phyloP scores from a whole-genome alignment of 2,113 vertebrate genomes.

The Atractosteus spatula region DNA sequence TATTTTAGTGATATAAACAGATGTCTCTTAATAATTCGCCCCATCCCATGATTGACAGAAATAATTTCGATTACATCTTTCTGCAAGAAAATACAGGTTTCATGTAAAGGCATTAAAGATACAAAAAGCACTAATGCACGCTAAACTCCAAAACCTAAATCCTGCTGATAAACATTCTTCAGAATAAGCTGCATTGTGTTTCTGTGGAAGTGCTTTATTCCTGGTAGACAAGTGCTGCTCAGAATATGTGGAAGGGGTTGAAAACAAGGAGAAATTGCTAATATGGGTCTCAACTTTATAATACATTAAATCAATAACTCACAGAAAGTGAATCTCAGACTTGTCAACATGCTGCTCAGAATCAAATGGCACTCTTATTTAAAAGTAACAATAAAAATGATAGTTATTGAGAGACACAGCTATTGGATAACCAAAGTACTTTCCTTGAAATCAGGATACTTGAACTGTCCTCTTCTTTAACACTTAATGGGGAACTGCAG shows the following conservation, averaged over 20 bases:
- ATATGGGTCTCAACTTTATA: background rate
- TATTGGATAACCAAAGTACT: too few species aligned
- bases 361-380: too few species aligned
- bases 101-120: slow-evolving; percentile 25
- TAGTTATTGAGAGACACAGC: too few species aligned
- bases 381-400: too few species aligned
- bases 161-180: slow-evolving; percentile 14
- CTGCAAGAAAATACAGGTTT: background rate
- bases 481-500: too few species aligned
- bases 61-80: background rate
- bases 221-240: background rate
- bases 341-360: too few species aligned
- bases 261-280: background rate
- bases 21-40: background rate
- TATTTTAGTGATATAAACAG: background rate
- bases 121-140: slow-evolving; percentile 10
- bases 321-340: background rate
- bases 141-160: slow-evolving; percentile 15
- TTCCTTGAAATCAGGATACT: too few species aligned
- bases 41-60: slow-evolving; percentile 8
- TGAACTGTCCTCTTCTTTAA: too few species aligned
- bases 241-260: background rate
- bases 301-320: background rate
- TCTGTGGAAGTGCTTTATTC: background rate
- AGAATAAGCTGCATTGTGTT: background rate